These are phyloP conservation scores for Spicauda simplicius DNA, from an alignment of 2,888 invertebrate genomes.

Conservation along the genomic window DNA sequence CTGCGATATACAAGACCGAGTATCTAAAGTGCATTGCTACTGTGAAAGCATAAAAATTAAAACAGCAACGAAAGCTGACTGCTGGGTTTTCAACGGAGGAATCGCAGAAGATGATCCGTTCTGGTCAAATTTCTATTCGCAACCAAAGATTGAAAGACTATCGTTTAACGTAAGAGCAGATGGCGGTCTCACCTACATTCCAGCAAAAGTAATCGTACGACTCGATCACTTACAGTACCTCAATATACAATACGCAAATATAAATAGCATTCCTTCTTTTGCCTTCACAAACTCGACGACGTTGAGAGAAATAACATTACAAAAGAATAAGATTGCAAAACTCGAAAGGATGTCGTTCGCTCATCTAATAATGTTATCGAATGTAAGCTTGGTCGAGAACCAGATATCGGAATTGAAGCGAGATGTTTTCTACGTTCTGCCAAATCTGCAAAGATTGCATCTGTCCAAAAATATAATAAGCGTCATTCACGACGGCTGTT, in stretches of 20 bases:
- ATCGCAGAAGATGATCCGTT: constrained; percentile 89
- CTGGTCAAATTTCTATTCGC: constrained; percentile 91
- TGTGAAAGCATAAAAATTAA: constrained; percentile 85
- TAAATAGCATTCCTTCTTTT: constrained; percentile 88
- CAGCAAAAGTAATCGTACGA: constrained; percentile 88
- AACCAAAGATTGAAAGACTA: constrained; percentile 88
- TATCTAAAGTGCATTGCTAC: constrained; percentile 87
- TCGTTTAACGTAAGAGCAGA: constrained; percentile 89
- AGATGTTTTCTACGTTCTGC: constrained; percentile 90
- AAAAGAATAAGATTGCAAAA: constrained; percentile 89
- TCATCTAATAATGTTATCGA: constrained; percentile 88
- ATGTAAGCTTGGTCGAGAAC: constrained; percentile 90
- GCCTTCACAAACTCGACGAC: constrained; percentile 91
- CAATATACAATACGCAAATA: constrained; percentile 89
- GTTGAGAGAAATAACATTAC: constrained; percentile 88
- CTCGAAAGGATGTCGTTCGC: constrained; percentile 90
- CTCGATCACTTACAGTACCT: constrained; percentile 88
- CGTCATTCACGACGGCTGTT: constrained; percentile 93
- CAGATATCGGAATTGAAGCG: constrained; percentile 90
- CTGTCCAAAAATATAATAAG: constrained; percentile 94
- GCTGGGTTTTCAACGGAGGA: constrained; percentile 89
- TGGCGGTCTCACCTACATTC: constrained; percentile 88
- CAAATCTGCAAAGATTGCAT: constrained; percentile 89
- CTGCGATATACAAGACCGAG: constrained; percentile 83
- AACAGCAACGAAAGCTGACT: constrained; percentile 89